Conservation (phyloP, 1,140 invertebrate genomes). For the Trichonephila clavata region DNA sequence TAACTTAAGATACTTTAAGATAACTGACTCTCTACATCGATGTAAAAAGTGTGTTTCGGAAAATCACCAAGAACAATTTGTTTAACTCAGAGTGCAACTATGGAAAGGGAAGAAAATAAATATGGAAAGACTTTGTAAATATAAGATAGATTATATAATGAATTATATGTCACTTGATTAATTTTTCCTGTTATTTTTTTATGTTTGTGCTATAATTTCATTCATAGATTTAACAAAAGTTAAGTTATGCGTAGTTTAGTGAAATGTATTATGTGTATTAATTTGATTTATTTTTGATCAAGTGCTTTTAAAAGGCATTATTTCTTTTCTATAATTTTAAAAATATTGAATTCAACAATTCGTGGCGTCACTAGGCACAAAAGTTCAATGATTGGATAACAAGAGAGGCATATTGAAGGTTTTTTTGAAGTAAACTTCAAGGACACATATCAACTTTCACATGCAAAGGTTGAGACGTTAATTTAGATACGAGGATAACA, state of each 20-base stretch:
- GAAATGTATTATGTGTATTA: neutral
- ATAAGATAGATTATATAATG: no score
- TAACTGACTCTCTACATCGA: no score
- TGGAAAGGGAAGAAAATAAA: no score
- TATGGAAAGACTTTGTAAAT: no score
- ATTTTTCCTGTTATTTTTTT: no score
- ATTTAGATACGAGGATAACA: neutral
- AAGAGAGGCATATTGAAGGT: neutral
- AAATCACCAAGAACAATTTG: no score
- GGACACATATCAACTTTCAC: neutral
- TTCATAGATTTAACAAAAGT: no score
- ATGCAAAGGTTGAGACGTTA: slow-evolving; percentile 17
- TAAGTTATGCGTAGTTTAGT: neutral
- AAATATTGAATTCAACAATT: neutral
- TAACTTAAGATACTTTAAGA: no score
- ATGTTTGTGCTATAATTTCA: no score
- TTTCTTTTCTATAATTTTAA: neutral
- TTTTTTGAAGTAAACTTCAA: neutral
- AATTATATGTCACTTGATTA: no score
- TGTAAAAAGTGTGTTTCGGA: no score
- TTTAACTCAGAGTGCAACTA: no score
- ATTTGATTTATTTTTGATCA: neutral
- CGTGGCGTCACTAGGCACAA: neutral
- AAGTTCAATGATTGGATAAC: neutral
- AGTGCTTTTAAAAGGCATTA: neutral